Evolutionary conservation across 2,113 vertebrate genomes (phyloP), one percentile per base, ranked within the genome.

Genomic region (Pheucticus melanocephalus): DNA sequence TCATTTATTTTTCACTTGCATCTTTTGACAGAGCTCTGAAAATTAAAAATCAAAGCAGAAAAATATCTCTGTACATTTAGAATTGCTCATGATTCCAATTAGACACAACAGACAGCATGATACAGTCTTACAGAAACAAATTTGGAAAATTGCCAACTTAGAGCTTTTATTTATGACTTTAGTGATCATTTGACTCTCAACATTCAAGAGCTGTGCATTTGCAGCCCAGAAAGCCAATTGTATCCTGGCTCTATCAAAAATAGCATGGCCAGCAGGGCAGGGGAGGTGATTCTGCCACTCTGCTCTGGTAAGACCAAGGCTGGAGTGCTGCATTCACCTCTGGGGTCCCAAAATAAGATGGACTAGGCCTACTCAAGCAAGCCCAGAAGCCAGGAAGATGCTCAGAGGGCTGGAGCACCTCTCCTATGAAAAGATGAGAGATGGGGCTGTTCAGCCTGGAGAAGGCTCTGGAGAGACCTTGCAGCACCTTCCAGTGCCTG

Each of bases 181-280:
- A 71, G 42, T 4, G 6, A 70, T 73, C 28, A 65, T 70, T 50
- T 92, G 50, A 75, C n/a, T 27, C 16, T 39, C 19, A 44, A 1
- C 10, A 82, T 47, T 69, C 60, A 78, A 71, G 28, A 65, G 10
- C 53, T 18, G 30, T 61, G n/a, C 24, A 69, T 40, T 47, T 69
- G 14, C 30, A 82, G 47, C 21, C 47, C 25, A 54, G 47, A 61
- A 76, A 76, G 40, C 10, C 24, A 61, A 12, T 3, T 12, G 8
- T 5, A 40, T 35, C 21, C 17, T 35, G 39, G 17, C 14, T 35
- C 17, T n/a, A 54, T 31, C 47, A 54, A 81, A 88, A 81, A 37
- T 10, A 59, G 14, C 2, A 3, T 2, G 8, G 31, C 15, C 44
- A 81, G 51, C 37, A 88, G 51, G 59, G 37, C 0, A 0, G 82